Evolutionary conservation across 2,888 invertebrate genomes (phyloP).

Genomic region (Papilio demoleus): DNA sequence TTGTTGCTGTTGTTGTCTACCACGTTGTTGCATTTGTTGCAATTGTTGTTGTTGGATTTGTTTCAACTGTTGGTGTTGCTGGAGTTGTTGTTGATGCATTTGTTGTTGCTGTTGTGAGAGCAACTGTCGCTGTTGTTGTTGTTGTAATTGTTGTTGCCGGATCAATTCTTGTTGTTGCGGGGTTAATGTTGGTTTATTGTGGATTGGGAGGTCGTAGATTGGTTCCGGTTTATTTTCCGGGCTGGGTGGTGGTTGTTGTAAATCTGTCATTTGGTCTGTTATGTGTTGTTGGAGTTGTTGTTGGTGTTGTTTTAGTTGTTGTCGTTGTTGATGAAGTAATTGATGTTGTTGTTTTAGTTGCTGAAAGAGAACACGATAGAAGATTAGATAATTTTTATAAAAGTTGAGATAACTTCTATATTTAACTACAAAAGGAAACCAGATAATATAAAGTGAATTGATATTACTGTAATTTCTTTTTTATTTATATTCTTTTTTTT

Average conservation of each 20-base stretch:
- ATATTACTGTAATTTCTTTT: too few relatives aligned
- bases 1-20: slow-evolving; percentile 58
- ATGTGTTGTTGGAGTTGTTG: slow-evolving; percentile 48
- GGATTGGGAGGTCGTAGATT: slow-evolving; percentile 75
- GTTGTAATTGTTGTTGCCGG: slow-evolving; percentile 49
- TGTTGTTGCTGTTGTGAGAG: slow-evolving; percentile 49
- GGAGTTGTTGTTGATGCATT: slow-evolving; percentile 46
- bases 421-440: too few relatives aligned
- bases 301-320: slow-evolving; percentile 50
- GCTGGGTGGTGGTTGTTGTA: slow-evolving; percentile 49
- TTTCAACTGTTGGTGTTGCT: slow-evolving; percentile 50
- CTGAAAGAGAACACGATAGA: slow-evolving; percentile 13
- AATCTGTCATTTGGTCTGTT: slow-evolving; percentile 49
- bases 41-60: slow-evolving; percentile 50
- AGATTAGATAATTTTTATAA: too few relatives aligned
- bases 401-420: too few relatives aligned
- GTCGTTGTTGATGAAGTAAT: slow-evolving; percentile 50
- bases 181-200: slow-evolving; percentile 71
- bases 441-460: too few relatives aligned
- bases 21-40: slow-evolving; percentile 49
- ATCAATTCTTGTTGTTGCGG: slow-evolving; percentile 54
- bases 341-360: slow-evolving; percentile 52
- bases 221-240: slow-evolving; percentile 74
- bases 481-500: too few relatives aligned
- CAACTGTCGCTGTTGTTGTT: slow-evolving; percentile 46